Evolutionary conservation across 2,113 vertebrate genomes (phyloP).

Genomic region (Arvicanthis niloticus): DNA sequence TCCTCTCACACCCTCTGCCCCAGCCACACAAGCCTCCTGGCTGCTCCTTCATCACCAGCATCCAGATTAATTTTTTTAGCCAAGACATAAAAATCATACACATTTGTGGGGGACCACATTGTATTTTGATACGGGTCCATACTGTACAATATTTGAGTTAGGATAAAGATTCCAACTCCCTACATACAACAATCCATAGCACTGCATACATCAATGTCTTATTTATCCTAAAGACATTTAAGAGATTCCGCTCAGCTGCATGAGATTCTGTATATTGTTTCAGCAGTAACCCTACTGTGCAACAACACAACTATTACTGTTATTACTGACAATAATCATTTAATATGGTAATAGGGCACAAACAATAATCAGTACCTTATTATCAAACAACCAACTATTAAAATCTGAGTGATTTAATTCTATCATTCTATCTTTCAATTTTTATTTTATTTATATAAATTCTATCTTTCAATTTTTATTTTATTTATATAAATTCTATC

Average conservation of each 20-base stretch:
- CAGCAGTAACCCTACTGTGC: neutral
- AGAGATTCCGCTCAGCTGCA: neutral
- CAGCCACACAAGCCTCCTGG: neutral
- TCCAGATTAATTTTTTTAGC: neutral
- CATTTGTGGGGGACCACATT: neutral
- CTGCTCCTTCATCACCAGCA: neutral
- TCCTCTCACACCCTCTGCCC: neutral
- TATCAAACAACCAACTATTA: neutral
- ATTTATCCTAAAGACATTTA: neutral
- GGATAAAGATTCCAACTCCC: neutral
- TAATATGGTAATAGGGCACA: neutral
- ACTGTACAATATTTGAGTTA: neutral
- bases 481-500: neutral
- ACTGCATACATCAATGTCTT: neutral
- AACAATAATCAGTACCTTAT: neutral
- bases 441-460: neutral
- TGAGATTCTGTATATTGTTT: neutral
- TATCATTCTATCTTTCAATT: neutral
- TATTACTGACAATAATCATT: neutral
- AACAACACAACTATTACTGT: no score
- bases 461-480: neutral
- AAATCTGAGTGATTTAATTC: neutral
- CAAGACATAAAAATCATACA: neutral
- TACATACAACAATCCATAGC: no score
- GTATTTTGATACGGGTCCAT: neutral